Base-by-base conservation (phyloP, 1,140 invertebrate genomes). In the Coelopa frigida region DNA sequence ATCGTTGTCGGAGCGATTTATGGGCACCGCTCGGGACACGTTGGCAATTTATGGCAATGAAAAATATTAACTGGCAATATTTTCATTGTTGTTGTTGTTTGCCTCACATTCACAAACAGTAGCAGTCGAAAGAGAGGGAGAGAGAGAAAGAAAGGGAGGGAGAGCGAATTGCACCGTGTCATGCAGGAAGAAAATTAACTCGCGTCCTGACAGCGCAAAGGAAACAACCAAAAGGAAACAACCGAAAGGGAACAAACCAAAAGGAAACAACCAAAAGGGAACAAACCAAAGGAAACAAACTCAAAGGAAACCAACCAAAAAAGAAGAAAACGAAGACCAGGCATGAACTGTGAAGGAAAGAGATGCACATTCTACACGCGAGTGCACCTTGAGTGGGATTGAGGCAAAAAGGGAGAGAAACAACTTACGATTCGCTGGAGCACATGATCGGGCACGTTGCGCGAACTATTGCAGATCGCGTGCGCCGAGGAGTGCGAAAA, bases 401-500 rank as follows among this genome's bases (percentile, higher is more conserved):
- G 24, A 45, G 21, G 31, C 12, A 14, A 39, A 23, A 21, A 35
- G 15, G 11, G 20, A 27, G 20, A 27, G 36, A 10, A 37, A 23
- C 33, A 49, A 74, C 79, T 78, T 73, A 91, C 88, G 74, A 89
- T 72, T 58, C 78, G 75, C 58, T 80, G 75, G 48, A 93, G 80
- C 47, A 90, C 82, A 63, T 86, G 81, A 68, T 85, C 89, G 49
- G 84, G 86, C 29, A 93, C 89, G 68, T 94, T 94, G 54, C 90
- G 72, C 49, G 83, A 81, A 57, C 87, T 84, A 52, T 85, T 82
- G 71, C 89, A 93, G n/a, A 91, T 72, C 36, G 80, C 78, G 69
- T 84, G 86, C 7, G 86, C 89, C 10, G 84, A 87, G 3, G 87
- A 90, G 70, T 94, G 90, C 50, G 85, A 89, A 72, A 89, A 94